Evolutionary conservation across 2,797 vertebrate genomes (phyloP).

Genomic region (Poeciliopsis presidionis): DNA sequence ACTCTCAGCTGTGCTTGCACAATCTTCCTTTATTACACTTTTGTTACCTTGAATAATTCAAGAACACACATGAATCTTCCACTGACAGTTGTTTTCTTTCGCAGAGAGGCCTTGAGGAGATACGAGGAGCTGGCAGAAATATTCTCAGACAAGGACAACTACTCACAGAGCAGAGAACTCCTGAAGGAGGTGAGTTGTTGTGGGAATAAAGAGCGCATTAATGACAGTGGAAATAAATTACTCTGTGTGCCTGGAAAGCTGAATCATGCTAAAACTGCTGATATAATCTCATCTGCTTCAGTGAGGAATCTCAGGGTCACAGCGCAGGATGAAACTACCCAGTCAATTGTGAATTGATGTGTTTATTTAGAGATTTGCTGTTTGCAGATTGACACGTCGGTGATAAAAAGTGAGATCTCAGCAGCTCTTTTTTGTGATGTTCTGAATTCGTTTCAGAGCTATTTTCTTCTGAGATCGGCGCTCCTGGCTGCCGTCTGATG

Average conservation of each 20-base stretch:
- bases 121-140: constrained; percentile 86
- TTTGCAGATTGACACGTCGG: background rate
- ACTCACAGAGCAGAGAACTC: constrained; percentile 88
- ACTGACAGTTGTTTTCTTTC: background rate
- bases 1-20: background rate
- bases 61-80: background rate
- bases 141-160: constrained; percentile 93
- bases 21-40: background rate
- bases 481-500: constrained; percentile 3
- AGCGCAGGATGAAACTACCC: background rate
- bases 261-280: constrained; percentile 8
- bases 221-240: background rate
- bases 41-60: background rate
- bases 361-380: background rate
- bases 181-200: constrained; percentile 83
- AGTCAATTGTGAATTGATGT: constrained; percentile 5
- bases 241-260: background rate
- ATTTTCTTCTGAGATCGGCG: constrained; percentile 30
- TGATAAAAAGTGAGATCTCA: constrained; percentile 23
- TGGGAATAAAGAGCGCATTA: background rate
- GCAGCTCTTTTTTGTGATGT: constrained; percentile 16
- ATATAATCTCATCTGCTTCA: constrained; percentile 18
- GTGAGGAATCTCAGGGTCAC: constrained; percentile 18
- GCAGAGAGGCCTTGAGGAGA: constrained; percentile 83
- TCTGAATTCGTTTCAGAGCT: constrained; percentile 18